phyloP scores from a whole-genome alignment of 2,113 vertebrate species.

The Perca fluviatilis region DNA sequence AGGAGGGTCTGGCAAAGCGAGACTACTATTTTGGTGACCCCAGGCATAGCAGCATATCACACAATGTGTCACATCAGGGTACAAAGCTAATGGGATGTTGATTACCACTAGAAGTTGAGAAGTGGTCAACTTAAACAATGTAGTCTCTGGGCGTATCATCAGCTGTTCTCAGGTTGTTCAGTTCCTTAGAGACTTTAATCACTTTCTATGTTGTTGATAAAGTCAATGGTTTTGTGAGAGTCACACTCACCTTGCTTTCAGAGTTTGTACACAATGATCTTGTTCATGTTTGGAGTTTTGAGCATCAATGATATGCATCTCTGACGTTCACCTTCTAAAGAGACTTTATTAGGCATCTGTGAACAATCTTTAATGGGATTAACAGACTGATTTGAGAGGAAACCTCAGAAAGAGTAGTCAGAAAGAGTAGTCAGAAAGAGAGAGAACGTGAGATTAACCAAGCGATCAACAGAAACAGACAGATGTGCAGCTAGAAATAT shows the following conservation, averaged over 20 bases:
- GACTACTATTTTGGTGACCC: not conserved
- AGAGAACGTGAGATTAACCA: not conserved
- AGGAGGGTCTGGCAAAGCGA: too few relatives aligned
- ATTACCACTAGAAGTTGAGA: not conserved
- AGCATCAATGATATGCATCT: not conserved
- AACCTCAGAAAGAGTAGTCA: not conserved
- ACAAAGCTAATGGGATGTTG: not conserved
- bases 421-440: not conserved
- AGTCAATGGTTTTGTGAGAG: not conserved
- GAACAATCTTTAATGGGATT: constrained; percentile 4
- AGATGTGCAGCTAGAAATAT: not conserved
- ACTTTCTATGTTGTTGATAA: not conserved
- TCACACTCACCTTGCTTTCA: not conserved
- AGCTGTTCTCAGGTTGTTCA: constrained; percentile 1
- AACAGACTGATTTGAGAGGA: not conserved
- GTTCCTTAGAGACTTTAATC: not conserved
- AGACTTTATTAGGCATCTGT: constrained; percentile 4
- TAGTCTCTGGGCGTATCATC: not conserved
- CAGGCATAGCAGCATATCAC: not conserved
- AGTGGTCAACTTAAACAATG: not conserved
- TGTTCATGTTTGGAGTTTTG: not conserved
- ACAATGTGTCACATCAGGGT: not conserved
- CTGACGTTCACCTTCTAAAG: not conserved
- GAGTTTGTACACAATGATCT: not conserved
- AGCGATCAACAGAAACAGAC: not conserved